Evolutionary conservation across 2,113 vertebrate genomes (phyloP).

Genomic region (Lutjanus erythropterus): DNA sequence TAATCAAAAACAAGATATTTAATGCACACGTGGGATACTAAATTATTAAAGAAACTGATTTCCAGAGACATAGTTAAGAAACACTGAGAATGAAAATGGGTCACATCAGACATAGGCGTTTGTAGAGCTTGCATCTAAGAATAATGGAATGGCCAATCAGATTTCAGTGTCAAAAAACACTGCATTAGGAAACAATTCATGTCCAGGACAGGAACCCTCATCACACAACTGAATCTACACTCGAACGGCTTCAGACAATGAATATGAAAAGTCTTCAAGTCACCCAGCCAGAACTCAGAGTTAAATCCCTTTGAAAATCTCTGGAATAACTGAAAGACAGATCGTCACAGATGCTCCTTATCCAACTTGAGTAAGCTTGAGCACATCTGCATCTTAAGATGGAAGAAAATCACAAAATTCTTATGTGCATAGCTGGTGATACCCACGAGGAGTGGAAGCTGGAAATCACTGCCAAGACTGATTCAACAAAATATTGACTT

Average conservation of each 20-base stretch:
- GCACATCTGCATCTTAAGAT: slow-evolving; percentile 59
- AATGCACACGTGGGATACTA: too few species aligned
- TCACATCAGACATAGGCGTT: too few species aligned
- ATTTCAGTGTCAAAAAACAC: background rate
- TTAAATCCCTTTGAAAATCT: slow-evolving; percentile 62
- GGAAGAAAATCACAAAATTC: slow-evolving; percentile 18
- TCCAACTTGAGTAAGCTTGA: slow-evolving; percentile 35
- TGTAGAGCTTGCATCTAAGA: too few species aligned
- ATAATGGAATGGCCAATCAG: too few species aligned
- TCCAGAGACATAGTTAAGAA: too few species aligned
- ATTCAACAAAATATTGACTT: background rate
- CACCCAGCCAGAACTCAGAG: slow-evolving; percentile 35
- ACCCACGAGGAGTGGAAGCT: background rate
- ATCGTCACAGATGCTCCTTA: slow-evolving; percentile 49
- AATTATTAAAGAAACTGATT: too few species aligned
- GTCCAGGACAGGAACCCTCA: slow-evolving; percentile 14
- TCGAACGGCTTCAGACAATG: slow-evolving; percentile 33
- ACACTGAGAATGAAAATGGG: too few species aligned
- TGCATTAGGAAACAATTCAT: background rate
- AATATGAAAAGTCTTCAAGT: slow-evolving; percentile 54
- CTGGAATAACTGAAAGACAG: slow-evolving; percentile 55
- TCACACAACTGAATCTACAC: slow-evolving; percentile 40
- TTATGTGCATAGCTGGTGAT: slow-evolving; percentile 11
- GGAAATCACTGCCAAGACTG: background rate
- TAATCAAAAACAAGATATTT: too few species aligned